A percentile compares a stretch with the other conserved stretches of the same genome.
Evolutionary conservation across 2,888 invertebrate genomes (phyloP).

Genomic region (Disparrhopalites patrizii): DNA sequence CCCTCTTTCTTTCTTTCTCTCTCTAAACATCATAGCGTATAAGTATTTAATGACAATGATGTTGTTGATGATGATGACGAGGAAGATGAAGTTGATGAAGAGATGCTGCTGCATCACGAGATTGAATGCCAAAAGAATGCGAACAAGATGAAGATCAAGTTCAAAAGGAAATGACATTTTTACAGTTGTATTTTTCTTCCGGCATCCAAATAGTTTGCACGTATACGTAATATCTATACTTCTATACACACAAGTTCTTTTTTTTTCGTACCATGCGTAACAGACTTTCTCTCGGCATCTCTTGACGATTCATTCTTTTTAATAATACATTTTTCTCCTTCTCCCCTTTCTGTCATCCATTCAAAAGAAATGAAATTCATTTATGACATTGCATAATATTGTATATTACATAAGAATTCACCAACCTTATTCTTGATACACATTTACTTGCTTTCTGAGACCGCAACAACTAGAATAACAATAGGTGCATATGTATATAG

Average conservation of each 20-base stretch:
- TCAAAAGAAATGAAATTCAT: conserved; percentile 4
- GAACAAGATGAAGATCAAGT: conserved; percentile 25
- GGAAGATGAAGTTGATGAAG: not conserved
- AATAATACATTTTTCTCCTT: not conserved
- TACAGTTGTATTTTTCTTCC: conserved; percentile 32
- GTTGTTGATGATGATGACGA: not conserved
- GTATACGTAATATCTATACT: not conserved
- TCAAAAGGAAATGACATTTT: conserved; percentile 31
- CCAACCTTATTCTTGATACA: too few species aligned
- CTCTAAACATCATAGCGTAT: too few species aligned
- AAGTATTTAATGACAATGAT: too few species aligned
- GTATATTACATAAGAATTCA: too few species aligned
- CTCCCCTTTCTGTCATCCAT: not conserved
- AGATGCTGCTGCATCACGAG: conserved; percentile 17
- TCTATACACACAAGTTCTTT: not conserved
- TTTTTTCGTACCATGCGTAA: too few species aligned
- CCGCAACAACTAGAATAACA: too few species aligned
- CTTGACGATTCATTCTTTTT: not conserved
- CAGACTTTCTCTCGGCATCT: too few species aligned
- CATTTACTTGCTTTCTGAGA: too few species aligned
- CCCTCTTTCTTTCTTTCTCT: too few species aligned
- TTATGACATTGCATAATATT: not conserved
- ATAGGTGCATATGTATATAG: too few species aligned
- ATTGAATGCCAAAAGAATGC: conserved; percentile 21
- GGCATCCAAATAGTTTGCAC: conserved; percentile 18